A percentile compares a stretch with the other conserved stretches of the same genome.
Conservation (phyloP, 2,113 vertebrate genomes). For the Actenoides lindsayi region DNA sequence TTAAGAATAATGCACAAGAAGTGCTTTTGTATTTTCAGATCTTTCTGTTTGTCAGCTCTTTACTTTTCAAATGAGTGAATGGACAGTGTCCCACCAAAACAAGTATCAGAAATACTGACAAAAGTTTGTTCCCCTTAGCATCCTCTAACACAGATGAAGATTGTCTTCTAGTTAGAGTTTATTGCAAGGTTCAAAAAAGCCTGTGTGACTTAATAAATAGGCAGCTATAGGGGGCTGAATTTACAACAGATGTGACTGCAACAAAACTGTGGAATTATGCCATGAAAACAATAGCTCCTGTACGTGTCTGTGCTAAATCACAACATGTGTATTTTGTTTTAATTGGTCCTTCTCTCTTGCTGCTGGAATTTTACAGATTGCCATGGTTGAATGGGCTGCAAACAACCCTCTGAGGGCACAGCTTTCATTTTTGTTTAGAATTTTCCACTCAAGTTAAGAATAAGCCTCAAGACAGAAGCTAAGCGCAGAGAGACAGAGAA, state of each 20-base stretch:
- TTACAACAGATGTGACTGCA: not conserved
- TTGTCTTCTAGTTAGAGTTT: not conserved
- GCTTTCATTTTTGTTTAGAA: conserved; percentile 24
- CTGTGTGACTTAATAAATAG: not conserved
- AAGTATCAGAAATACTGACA: not conserved
- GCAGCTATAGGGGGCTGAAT: not conserved
- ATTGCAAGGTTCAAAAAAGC: not conserved
- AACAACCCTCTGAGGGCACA: not conserved
- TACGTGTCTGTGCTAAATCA: not conserved
- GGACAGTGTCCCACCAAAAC: not conserved
- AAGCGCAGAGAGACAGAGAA: not conserved
- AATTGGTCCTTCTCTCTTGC: conserved; percentile 11
- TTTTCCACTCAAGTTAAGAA: conserved; percentile 22
- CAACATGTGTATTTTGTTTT: not conserved
- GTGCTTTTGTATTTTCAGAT: not conserved
- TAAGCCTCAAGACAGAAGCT: not conserved
- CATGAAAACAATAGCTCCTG: not conserved
- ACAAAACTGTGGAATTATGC: not conserved
- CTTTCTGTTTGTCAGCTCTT: not conserved
- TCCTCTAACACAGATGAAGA: not conserved
- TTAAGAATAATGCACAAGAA: not conserved
- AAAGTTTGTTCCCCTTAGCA: not conserved
- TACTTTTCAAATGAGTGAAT: not conserved
- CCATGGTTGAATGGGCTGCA: not conserved
- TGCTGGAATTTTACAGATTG: conserved; percentile 2